Evolutionary conservation across 1,140 invertebrate species (phyloP), one percentile per base, ranked within the genome.

Genomic region (Magallana ariakensis): DNA sequence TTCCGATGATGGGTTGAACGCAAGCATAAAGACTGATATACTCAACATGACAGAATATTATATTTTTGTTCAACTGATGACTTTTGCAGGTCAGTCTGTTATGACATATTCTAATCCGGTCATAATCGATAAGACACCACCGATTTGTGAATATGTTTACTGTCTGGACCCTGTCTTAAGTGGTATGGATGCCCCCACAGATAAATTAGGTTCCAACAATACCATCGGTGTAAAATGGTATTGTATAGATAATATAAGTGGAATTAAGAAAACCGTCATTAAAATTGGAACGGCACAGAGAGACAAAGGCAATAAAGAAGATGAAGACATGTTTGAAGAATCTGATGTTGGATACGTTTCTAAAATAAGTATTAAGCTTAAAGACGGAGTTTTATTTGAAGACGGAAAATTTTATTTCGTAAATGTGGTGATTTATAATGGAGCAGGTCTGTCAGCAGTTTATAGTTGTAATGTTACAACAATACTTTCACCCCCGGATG

Each of bases 201-300:
- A 86, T 11, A 87, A 84, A 26, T 80, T 87, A 55, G 90, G 90
- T 15, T 85, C 87, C 26, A 90, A 87, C 46, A 86, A 85, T 13
- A 90, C 70, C 15, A 80, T 91, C 2, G 90, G 87, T 10, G 90
- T 86, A 6, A 87, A 88, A 22, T 91, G 90, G 90, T 75, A 53
- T 19, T 89, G 89, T 86, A 56, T 19, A 15, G 89, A 89, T 33
- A 83, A 87, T 57, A 82, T 86, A 3, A 83, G 84, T 80, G 53
- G 54, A 83, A 55, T 54, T 10, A 56, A 55, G 46, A 22, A 83
- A 82, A 16, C 3, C 16, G n/a, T 26, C 15, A 58, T 88, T 8
- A 80, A 55, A 16, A 60, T 88, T 1, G 80, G 70, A 13, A 86
- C 80, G 10, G 26, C 15, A 15, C 22, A 19, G 22, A 11, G 19